Conservation (phyloP, 2,797 vertebrate species). For the Platyrinchus mystaceus region DNA sequence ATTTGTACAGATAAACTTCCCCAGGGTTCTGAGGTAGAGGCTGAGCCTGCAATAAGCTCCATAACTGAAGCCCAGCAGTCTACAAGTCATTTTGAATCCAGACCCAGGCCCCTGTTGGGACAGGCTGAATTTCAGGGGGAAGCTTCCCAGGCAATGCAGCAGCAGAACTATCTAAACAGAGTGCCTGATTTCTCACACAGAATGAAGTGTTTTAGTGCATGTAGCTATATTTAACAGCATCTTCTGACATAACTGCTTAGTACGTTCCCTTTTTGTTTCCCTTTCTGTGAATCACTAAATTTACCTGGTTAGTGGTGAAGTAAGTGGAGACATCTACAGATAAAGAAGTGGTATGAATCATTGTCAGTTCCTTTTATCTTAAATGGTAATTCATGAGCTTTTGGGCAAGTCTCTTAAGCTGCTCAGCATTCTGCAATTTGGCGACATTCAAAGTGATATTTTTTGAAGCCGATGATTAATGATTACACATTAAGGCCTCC, state of each 20-base stretch:
- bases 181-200: background rate
- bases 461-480: background rate
- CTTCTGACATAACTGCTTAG: background rate
- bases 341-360: constrained; percentile 10
- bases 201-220: background rate
- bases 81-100: background rate
- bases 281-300: background rate
- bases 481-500: background rate
- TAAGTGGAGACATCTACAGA: background rate
- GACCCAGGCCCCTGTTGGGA: background rate
- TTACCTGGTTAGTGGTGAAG: constrained; percentile 1
- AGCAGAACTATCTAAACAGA: background rate
- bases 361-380: background rate
- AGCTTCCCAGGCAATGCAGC: background rate
- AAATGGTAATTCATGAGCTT: background rate
- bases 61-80: background rate
- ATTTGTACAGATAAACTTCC: background rate
- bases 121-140: background rate
- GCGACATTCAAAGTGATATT: background rate
- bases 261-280: background rate
- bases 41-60: background rate
- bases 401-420: background rate
- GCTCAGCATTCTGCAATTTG: background rate
- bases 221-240: background rate
- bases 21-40: background rate